A percentile compares a stretch with the other conserved stretches of the same genome.
phyloP scores from a whole-genome alignment of 2,888 invertebrate genomes.

The Nephrotoma guestfalica region DNA sequence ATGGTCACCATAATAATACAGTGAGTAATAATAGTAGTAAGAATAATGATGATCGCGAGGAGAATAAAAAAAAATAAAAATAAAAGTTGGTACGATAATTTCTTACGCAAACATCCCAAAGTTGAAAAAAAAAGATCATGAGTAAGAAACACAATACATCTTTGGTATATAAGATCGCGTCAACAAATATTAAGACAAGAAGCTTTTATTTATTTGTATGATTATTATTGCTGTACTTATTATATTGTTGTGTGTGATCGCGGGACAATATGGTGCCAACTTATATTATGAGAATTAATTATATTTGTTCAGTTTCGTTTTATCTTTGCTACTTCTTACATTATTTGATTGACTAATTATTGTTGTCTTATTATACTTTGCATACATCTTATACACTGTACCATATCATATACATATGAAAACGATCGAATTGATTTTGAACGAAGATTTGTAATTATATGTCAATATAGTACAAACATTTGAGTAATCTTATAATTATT shows the following conservation, averaged over 20 bases:
- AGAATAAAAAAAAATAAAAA: not conserved
- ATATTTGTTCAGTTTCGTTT: not conserved
- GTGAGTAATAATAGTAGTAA: not conserved
- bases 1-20: not conserved
- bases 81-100: not conserved
- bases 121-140: not conserved
- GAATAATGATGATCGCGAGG: not conserved
- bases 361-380: not conserved
- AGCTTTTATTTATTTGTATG: not conserved
- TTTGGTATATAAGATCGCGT: not conserved
- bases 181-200: slow-evolving; percentile 3
- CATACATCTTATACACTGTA: not conserved
- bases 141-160: not conserved
- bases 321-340: not conserved
- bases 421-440: not conserved
- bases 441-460: not conserved
- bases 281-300: not conserved
- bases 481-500: not conserved
- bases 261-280: slow-evolving; percentile 1
- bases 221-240: not conserved
- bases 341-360: not conserved
- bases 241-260: not conserved
- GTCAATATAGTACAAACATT: not conserved
- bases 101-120: not conserved
- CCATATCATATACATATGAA: not conserved